phyloP scores from a whole-genome alignment of 1,140 invertebrate genomes.

The Maniola jurtina region DNA sequence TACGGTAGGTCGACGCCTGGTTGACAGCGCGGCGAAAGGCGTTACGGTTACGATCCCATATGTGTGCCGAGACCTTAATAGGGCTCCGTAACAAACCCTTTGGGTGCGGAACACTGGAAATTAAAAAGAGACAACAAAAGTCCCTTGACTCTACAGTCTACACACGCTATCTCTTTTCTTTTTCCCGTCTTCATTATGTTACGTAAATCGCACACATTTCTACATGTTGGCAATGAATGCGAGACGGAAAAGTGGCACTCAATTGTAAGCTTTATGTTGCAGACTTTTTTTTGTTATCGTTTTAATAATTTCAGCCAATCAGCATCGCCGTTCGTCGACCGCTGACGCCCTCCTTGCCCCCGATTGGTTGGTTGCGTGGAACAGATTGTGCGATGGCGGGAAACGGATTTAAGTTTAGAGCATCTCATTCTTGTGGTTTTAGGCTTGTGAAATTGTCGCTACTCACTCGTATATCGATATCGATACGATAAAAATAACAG shows the following conservation, averaged over 20 bases:
- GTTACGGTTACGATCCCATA: no score
- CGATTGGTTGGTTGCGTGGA: slow-evolving; percentile 55
- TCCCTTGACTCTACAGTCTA: background rate
- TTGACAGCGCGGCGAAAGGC: no score
- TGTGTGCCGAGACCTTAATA: no score
- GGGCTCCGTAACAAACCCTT: no score
- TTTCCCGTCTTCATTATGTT: background rate
- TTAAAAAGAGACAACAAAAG: no score
- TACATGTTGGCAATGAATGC: slow-evolving; percentile 16
- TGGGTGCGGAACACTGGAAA: no score
- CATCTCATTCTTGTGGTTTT: slow-evolving; percentile 68
- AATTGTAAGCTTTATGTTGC: slow-evolving; percentile 70
- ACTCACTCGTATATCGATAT: background rate
- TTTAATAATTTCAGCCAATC: slow-evolving; percentile 69
- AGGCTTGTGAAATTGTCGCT: slow-evolving; percentile 12
- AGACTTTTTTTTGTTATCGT: slow-evolving; percentile 63
- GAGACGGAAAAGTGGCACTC: slow-evolving; percentile 64
- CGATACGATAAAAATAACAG: background rate
- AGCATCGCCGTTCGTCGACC: slow-evolving; percentile 31
- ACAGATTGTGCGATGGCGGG: slow-evolving; percentile 73
- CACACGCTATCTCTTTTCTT: background rate
- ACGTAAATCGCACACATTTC: background rate
- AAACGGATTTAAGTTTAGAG: slow-evolving; percentile 75
- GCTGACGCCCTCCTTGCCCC: slow-evolving; percentile 55
- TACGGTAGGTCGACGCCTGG: no score